Base-by-base conservation (phyloP, 2,888 invertebrate species). In the Aquatica leii region DNA sequence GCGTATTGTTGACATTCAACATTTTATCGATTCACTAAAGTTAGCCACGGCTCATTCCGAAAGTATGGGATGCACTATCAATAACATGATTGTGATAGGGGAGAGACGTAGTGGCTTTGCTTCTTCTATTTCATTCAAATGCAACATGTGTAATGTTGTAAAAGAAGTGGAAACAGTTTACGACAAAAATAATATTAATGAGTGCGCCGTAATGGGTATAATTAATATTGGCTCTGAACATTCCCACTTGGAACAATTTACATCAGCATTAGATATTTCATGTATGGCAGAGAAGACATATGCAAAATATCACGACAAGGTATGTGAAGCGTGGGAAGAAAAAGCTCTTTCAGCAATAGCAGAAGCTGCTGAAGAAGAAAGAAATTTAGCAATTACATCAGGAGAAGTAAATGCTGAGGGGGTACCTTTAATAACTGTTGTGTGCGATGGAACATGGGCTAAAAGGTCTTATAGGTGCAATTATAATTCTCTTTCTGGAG, bases 311-410 rank as follows among this genome's bases (percentile, higher is more conserved):
- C 53, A 53, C 17, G 15, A 34, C n/a, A 14, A 17, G 8, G 53
- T 40, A 5, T 53, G 53, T 37, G 40, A 53, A 9, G 53, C 53
- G 11, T 53, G 53, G 53, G 53, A 53, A n/a, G 18, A 34, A 9
- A 14, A 18, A 40, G 5, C 53, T 35, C 11, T 40, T 1, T 14
- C 12, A 17, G 1, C 34, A 11, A 53, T 53, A 17, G 4, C 20
- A 17, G 37, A 37, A 37, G 53, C 53, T 14, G 37, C 35, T 9
- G n/a, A 14, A 15, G 35, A 53, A 53, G 37, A 53, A 53, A 6
- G 12, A 31, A 24, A 20, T 1, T 37, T 34, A 11, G 53, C 53
- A 2, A 35, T 53, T 34, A 37, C 24, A 53, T 15, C n/a, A 12
- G 37, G 24, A n/a, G n/a, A n/a, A n/a, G n/a, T n/a, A n/a, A n/a